Evolutionary conservation across 1,140 invertebrate genomes (phyloP).

Genomic region (Drosophila kikkawai): DNA sequence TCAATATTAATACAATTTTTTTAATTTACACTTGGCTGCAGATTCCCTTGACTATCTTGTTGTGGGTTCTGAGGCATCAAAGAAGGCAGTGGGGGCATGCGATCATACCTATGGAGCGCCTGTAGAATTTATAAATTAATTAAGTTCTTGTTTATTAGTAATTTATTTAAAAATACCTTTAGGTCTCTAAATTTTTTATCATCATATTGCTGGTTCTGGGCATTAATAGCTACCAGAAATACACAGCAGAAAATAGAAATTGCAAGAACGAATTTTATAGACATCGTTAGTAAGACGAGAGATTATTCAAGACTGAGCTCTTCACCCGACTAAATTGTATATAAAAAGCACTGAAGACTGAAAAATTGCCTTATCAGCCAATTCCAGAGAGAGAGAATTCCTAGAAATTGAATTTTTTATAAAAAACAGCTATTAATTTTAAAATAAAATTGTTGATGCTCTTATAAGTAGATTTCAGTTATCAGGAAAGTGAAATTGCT

Average conservation of each 20-base stretch:
- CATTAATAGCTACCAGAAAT: not conserved
- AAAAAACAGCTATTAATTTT: not conserved
- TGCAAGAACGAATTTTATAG: not conserved
- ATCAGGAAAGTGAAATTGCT: not conserved
- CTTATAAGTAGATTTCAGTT: not conserved
- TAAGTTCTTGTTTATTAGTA: too few relatives aligned
- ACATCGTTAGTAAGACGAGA: not conserved
- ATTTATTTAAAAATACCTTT: not conserved
- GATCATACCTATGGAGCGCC: not conserved
- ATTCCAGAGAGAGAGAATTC: not conserved
- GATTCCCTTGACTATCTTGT: not conserved
- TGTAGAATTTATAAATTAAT: not conserved
- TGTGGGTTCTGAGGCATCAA: not conserved
- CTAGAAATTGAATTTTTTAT: not conserved
- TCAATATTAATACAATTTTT: not conserved
- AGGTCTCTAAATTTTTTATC: not conserved
- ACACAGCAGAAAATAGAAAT: not conserved
- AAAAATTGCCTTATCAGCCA: not conserved
- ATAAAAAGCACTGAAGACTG: not conserved
- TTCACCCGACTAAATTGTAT: not conserved
- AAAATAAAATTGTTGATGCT: not conserved
- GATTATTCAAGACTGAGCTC: not conserved
- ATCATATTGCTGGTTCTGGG: not conserved
- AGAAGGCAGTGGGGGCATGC: not conserved
- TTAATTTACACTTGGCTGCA: not conserved